Percentiles rank a stretch among this genome's conserved stretches.
These are phyloP conservation scores for Rhadinocentrus ornatus DNA, from an alignment of 2,797 vertebrate species.

Conservation along the genomic window DNA sequence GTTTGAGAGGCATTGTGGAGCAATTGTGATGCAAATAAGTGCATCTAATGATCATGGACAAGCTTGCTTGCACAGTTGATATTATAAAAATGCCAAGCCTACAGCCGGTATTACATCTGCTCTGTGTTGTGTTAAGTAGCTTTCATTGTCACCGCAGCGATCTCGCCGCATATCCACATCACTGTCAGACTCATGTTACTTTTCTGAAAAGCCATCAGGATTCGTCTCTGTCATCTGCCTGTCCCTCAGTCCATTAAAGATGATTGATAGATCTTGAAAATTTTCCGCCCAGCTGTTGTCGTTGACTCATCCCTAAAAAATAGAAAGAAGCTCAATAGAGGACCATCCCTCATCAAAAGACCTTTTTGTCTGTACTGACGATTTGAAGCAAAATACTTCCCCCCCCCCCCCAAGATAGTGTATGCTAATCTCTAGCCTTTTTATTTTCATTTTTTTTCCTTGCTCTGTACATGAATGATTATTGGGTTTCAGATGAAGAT, in stretches of 20 bases:
- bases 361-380: slow-evolving; percentile 66
- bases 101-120: slow-evolving; percentile 45
- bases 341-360: slow-evolving; percentile 72
- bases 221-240: slow-evolving; percentile 82
- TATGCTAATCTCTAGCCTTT: slow-evolving; percentile 27
- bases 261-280: slow-evolving; percentile 82
- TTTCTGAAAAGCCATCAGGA: slow-evolving; percentile 81
- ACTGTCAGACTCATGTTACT: slow-evolving; percentile 81
- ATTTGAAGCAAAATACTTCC: slow-evolving; percentile 53
- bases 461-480: slow-evolving; percentile 45
- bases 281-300: slow-evolving; percentile 82
- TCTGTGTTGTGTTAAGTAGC: slow-evolving; percentile 70
- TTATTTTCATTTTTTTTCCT: slow-evolving; percentile 8
- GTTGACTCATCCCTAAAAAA: slow-evolving; percentile 75
- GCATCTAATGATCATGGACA: slow-evolving; percentile 49
- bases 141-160: slow-evolving; percentile 64
- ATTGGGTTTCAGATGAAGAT: slow-evolving; percentile 49
- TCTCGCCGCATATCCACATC: slow-evolving; percentile 69
- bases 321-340: slow-evolving; percentile 66
- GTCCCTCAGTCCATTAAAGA: slow-evolving; percentile 86
- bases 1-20: slow-evolving; percentile 38
- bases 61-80: slow-evolving; percentile 56
- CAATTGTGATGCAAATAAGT: slow-evolving; percentile 67
- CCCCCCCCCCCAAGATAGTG: too few species aligned
- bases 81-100: slow-evolving; percentile 49